A percentile compares a stretch with the other conserved stretches of the same genome.
Evolutionary conservation across 2,888 invertebrate species (phyloP).

Genomic region (Drosophila tripunctata): DNA sequence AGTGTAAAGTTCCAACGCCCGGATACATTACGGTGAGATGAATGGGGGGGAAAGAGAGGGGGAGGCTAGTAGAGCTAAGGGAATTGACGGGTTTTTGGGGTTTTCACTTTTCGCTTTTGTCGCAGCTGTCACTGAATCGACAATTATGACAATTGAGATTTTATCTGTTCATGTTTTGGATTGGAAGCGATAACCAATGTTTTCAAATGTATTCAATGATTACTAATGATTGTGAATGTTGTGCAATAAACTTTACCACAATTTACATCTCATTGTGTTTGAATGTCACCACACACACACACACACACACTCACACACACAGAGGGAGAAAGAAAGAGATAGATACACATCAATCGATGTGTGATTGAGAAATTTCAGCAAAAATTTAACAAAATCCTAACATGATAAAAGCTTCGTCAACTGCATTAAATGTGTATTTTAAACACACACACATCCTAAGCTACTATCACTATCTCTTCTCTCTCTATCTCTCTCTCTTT

Average conservation of each 20-base stretch:
- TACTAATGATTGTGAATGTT: constrained; percentile 31
- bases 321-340: not conserved
- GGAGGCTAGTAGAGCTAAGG: not conserved
- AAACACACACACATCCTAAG: not conserved
- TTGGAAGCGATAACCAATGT: constrained; percentile 31
- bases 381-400: not conserved
- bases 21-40: not conserved
- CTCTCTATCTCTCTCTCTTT: not conserved
- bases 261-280: constrained; percentile 15
- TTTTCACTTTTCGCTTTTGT: not conserved
- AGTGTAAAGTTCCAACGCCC: not conserved
- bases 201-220: constrained; percentile 48
- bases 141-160: constrained; percentile 59
- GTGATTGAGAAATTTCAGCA: not conserved
- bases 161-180: constrained; percentile 31
- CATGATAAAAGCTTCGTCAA: no score
- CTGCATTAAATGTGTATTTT: no score
- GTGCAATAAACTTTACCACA: constrained; percentile 27
- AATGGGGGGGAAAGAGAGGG: not conserved
- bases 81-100: not conserved
- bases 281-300: not conserved
- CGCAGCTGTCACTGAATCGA: constrained; percentile 44
- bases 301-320: not conserved
- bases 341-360: not conserved
- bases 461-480: not conserved